These are phyloP conservation scores for Hemibagrus guttatus DNA, from an alignment of 2,797 vertebrate genomes.

Conservation along the genomic window DNA sequence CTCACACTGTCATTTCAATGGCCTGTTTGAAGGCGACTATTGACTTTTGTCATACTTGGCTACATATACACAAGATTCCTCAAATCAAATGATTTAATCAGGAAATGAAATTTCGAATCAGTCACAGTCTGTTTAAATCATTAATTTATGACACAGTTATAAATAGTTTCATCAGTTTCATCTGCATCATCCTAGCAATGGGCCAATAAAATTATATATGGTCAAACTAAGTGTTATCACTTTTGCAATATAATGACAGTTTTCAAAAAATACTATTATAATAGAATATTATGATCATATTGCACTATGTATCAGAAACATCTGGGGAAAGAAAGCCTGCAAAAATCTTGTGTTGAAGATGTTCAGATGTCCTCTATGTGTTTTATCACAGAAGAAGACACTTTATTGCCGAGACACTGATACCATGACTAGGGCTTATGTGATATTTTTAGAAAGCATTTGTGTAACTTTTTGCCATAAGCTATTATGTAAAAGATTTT, in stretches of 20 bases:
- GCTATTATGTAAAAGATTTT: constrained; percentile 16
- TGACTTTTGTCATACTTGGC: not conserved
- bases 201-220: not conserved
- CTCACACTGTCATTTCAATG: not conserved
- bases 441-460: constrained; percentile 7
- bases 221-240: not conserved
- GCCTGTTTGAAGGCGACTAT: not conserved
- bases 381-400: not conserved
- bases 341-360: not conserved
- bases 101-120: not conserved
- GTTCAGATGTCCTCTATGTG: not conserved
- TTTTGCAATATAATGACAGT: not conserved
- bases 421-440: not conserved
- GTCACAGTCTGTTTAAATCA: not conserved
- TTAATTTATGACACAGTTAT: not conserved
- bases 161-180: too few relatives aligned
- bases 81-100: not conserved
- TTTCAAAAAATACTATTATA: not conserved
- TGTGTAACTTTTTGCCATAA: constrained; percentile 7
- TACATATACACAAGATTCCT: not conserved
- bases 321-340: not conserved
- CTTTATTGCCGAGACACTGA: not conserved
- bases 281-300: not conserved
- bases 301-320: not conserved
- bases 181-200: not conserved